Percentiles rank a stretch among this genome's conserved stretches.
These are phyloP conservation scores for Diachrysia chrysitis DNA, from an alignment of 2,888 invertebrate species.

Conservation along the genomic window DNA sequence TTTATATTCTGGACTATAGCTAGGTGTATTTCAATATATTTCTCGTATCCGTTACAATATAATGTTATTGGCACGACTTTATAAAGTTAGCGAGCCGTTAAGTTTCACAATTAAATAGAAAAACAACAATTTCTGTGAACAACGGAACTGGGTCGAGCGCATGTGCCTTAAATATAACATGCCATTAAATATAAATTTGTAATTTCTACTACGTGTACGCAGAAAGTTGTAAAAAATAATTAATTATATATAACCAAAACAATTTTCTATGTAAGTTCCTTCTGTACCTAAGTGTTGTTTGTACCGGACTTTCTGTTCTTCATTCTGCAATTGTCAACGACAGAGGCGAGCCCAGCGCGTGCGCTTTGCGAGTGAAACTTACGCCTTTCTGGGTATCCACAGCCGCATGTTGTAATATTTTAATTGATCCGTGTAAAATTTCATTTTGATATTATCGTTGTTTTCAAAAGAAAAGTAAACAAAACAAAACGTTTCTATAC, in stretches of 20 bases:
- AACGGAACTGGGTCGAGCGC: conserved; percentile 23
- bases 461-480: conserved; percentile 26
- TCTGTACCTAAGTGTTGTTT: too few species aligned
- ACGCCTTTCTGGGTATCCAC: conserved; percentile 26
- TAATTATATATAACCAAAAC: too few species aligned
- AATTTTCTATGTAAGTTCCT: too few species aligned
- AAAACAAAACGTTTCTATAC: too few species aligned
- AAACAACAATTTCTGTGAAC: conserved; percentile 25
- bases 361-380: conserved; percentile 40
- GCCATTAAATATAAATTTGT: conserved; percentile 51
- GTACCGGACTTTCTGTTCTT: neutral
- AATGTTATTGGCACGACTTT: neutral
- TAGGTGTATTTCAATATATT: too few species aligned
- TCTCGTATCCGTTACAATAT: neutral
- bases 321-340: neutral
- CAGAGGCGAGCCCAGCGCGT: conserved; percentile 19
- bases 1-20: too few species aligned
- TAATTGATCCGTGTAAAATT: conserved; percentile 23
- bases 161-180: conserved; percentile 40
- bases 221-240: too few species aligned
- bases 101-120: conserved; percentile 31
- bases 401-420: conserved; percentile 7
- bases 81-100: neutral
- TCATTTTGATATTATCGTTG: conserved; percentile 17
- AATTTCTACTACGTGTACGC: conserved; percentile 47